Conservation (phyloP, 1,140 invertebrate genomes). For the Olivierus martensii region DNA sequence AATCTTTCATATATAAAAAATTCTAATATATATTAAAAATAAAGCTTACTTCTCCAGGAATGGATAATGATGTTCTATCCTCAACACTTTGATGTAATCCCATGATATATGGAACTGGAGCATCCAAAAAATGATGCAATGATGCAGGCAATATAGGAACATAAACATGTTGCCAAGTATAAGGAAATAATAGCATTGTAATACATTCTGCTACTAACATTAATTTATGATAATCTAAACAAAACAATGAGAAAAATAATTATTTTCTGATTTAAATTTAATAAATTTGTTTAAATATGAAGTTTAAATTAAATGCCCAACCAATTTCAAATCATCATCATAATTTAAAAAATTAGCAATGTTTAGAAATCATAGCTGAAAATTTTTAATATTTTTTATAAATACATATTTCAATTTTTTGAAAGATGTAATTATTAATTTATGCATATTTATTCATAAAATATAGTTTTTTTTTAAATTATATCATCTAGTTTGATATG, state of each 20-base stretch:
- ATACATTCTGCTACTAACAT: conserved; percentile 96
- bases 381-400: no score
- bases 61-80: conserved; percentile 10
- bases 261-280: not conserved
- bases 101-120: conserved; percentile 98
- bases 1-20: no score
- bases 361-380: no score
- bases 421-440: no score
- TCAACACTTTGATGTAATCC: conserved; percentile 37
- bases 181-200: conserved; percentile 79
- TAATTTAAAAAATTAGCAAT: no score
- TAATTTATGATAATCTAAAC: conserved; percentile 75
- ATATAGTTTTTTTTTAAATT: no score
- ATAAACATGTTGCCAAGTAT: conserved; percentile 96
- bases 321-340: no score
- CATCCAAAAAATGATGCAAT: conserved; percentile 86
- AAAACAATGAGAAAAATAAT: conserved; percentile 2
- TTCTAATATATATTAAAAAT: no score
- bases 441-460: no score
- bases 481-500: no score
- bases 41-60: conserved; percentile 13
- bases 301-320: no score
- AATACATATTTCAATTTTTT: no score
- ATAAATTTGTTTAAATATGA: conserved; percentile 1
- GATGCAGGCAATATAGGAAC: conserved; percentile 94